Base-by-base conservation (phyloP, 53 echinoderm and acorn worm genomes). In the Arbacia lixula region DNA sequence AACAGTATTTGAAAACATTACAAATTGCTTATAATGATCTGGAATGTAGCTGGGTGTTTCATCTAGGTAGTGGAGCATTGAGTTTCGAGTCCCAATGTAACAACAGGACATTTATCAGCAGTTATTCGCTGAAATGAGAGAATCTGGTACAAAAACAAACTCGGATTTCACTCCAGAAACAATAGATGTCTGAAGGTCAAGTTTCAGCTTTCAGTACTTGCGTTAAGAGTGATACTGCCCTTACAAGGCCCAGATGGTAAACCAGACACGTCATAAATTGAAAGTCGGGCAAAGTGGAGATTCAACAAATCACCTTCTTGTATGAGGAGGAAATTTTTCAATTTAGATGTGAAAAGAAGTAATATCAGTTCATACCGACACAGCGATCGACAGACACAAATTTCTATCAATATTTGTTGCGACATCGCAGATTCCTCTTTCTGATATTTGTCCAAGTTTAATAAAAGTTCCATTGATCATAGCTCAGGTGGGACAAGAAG, bases 221-320 rank as follows among this genome's bases (percentile, higher is more conserved):
- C 14, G 19, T 69, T 69, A 3, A n/a, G 8, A 42, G 29, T 69
- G 43, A 69, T 69, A 29, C 43, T 12, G 69, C 69, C 69, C 40
- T 69, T 43, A 69, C 16, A 3, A 3, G 69, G 27, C 69, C 40
- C 26, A 40, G 12, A 28, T 41, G 27, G 27, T 26, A 42, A 12
- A 69, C 41, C 16, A 16, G 14, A 11, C 43, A 36, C 43, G 24
- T 42, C 28, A 2, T 29, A 14, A 69, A 25, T 42, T 26, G 43
- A 68, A 69, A 69, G 69, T 69, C 40, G 69, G 69, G 9, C 43
- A 69, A 69, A 69, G 69, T 69, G 40, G 43, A 16, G 16, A 0
- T 69, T 27, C 28, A 11, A n/a, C n/a, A n/a, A n/a, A n/a, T n/a
- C n/a, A n/a, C n/a, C n/a, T n/a, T n/a, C n/a, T n/a, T n/a, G n/a